Percentiles rank a stretch among this genome's conserved stretches.
These are phyloP conservation scores for Trachelus tabidus DNA, from an alignment of 2,888 invertebrate species.

Conservation along the genomic window DNA sequence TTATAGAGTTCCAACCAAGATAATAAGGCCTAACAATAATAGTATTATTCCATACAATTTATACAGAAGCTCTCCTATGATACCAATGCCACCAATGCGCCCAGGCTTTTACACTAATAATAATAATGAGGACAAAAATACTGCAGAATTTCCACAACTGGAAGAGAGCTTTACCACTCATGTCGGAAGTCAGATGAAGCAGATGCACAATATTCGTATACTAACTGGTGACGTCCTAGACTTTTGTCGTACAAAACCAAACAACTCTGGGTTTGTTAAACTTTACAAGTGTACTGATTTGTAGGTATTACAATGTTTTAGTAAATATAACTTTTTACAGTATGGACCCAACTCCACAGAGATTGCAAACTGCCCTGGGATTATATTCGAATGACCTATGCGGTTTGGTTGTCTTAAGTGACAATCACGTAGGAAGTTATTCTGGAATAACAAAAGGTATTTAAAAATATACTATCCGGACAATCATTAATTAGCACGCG, in stretches of 20 bases:
- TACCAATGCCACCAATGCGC: constrained; percentile 59
- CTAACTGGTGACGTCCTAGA: constrained; percentile 87
- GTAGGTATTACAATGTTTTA: neutral
- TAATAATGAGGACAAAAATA: constrained; percentile 52
- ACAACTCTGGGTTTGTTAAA: constrained; percentile 58
- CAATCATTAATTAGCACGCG: neutral
- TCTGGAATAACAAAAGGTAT: constrained; percentile 74
- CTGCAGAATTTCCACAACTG: constrained; percentile 65
- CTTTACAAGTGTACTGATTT: neutral
- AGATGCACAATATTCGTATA: constrained; percentile 97
- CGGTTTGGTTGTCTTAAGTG: constrained; percentile 87
- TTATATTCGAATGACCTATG: constrained; percentile 92
- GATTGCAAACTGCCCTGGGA: constrained; percentile 92
- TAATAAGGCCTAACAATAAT: constrained; percentile 5
- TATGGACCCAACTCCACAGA: constrained; percentile 77
- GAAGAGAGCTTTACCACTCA: constrained; percentile 99
- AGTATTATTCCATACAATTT: constrained; percentile 27
- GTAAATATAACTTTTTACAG: constrained; percentile 46
- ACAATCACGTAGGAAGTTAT: constrained; percentile 72
- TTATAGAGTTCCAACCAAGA: constrained; percentile 12
- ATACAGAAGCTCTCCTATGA: constrained; percentile 66
- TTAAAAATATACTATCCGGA: neutral
- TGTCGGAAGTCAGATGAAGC: constrained; percentile 96
- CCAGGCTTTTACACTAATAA: constrained; percentile 50
- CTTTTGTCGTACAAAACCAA: constrained; percentile 74